A percentile compares a stretch with the other conserved stretches of the same genome.
phyloP scores from a whole-genome alignment of 2,888 invertebrate genomes.

The Eugnorisma glareosa region DNA sequence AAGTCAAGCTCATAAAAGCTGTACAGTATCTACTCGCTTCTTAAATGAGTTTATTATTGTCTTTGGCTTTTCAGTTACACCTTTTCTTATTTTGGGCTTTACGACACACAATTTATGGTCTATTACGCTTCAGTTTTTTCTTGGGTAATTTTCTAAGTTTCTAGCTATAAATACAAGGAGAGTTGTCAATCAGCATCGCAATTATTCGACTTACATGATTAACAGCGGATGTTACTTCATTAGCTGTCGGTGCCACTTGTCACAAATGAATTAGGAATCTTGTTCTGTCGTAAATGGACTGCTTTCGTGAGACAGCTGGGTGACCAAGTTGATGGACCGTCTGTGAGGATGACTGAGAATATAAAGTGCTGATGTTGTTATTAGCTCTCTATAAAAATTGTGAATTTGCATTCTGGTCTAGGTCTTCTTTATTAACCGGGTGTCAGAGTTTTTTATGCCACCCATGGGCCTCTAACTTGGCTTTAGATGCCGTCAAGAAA shows the following conservation, averaged over 20 bases:
- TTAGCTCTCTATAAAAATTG: background rate
- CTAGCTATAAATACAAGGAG: constrained; percentile 34
- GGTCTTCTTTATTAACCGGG: too few species aligned
- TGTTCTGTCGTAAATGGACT: constrained; percentile 51
- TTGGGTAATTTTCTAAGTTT: constrained; percentile 23
- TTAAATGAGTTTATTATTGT: constrained; percentile 39
- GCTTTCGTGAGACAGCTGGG: constrained; percentile 55
- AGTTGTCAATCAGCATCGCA: constrained; percentile 63
- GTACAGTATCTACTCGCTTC: background rate
- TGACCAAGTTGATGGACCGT: constrained; percentile 15
- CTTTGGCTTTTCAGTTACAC: background rate
- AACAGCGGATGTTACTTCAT: constrained; percentile 67
- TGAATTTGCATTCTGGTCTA: background rate
- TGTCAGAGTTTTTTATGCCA: too few species aligned
- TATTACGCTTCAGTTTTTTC: constrained; percentile 5
- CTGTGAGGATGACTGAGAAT: constrained; percentile 11
- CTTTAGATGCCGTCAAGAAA: too few species aligned
- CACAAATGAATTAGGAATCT: constrained; percentile 63
- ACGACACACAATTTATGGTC: background rate
- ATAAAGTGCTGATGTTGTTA: background rate
- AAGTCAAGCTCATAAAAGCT: constrained; percentile 28
- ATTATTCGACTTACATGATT: constrained; percentile 64
- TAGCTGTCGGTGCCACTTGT: constrained; percentile 48
- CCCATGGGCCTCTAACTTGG: too few species aligned
- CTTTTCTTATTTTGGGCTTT: constrained; percentile 15